Conservation (phyloP, 2,797 vertebrate species). For the Eulemur albifrons region DNA sequence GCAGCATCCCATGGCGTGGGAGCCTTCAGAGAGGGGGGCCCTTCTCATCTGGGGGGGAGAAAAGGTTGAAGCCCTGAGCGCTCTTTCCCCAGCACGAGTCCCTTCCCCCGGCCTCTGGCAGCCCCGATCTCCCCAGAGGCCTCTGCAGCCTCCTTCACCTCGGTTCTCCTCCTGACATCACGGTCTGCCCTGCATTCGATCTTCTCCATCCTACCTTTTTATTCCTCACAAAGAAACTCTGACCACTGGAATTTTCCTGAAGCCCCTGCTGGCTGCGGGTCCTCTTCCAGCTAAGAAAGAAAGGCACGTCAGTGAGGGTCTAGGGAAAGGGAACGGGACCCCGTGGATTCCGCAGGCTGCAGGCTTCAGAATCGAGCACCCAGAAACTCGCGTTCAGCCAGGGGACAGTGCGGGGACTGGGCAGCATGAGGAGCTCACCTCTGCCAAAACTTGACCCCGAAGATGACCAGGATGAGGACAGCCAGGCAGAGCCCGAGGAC, state of each 20-base stretch:
- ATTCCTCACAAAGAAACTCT: slow-evolving; percentile 77
- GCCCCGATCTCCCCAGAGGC: background rate
- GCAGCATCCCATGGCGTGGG: slow-evolving; percentile 61
- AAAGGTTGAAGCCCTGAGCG: background rate
- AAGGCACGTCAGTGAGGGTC: background rate
- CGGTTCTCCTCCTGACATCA: background rate
- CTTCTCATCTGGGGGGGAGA: slow-evolving; percentile 57
- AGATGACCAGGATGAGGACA: slow-evolving; percentile 26
- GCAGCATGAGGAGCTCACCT: slow-evolving; percentile 60
- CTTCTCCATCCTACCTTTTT: slow-evolving; percentile 64
- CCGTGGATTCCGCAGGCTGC: too few species aligned
- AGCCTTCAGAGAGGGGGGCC: background rate
- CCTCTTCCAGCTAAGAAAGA: slow-evolving; percentile 64
- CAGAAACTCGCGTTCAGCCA: background rate
- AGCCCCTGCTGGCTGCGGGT: slow-evolving; percentile 46
- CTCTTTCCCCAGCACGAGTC: accelerated
- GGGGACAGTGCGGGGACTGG: background rate
- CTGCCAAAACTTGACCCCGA: slow-evolving; percentile 46
- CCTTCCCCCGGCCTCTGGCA: background rate
- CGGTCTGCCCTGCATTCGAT: background rate
- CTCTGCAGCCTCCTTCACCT: background rate
- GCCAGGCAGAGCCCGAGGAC: slow-evolving; percentile 52
- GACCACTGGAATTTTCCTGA: slow-evolving; percentile 65
- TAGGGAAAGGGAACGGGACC: background rate
- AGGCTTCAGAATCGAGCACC: background rate